Base-by-base conservation (phyloP, 2,797 vertebrate genomes). In the Helarctos malayanus region DNA sequence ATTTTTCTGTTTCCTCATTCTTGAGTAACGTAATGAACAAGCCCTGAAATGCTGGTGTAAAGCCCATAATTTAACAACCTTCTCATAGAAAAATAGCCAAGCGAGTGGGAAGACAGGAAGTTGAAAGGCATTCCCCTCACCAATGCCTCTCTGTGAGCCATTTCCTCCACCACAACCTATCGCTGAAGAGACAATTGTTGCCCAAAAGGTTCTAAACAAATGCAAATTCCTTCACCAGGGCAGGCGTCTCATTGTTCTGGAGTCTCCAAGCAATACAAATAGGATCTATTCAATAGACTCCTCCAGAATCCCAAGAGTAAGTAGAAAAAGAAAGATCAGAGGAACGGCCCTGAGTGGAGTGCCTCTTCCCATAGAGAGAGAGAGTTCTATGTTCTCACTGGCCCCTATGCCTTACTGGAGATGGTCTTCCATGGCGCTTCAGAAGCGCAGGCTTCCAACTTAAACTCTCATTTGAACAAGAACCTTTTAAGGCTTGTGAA, bases 1-100 rank as follows among this genome's bases (percentile, higher is more conserved):
- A 35, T 73, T n/a, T 80, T 84, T 93, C 3, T 68, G 16, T 65
- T 91, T 88, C 61, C 14, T 93, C 80, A 32, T 90, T 85, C 52
- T 76, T 63, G 27, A 89, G 45, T 69, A 86, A 91, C 56, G n/a
- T 69, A 59, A 52, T 29, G 49, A 84, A 84, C 32, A 41, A 61
- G 7, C 13, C 14, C 82, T 88, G 19, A 97, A 87, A 95, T 54
- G 35, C 41, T 87, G n/a, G 19, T 35, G 84, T 73, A 79, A 69
- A 75, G 32, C 38, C 52, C 21, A 45, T 56, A 38, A 38, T 38
- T 38, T 63, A 63, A 29, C 73, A 82, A 11, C 6, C 25, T 84
- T 83, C 80, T 93, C 32, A 45, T 18, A 35, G 25, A 68, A 75
- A 91, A 47, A 93, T 21, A 59, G 3, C 35, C 45, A 61, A 32